Conservation (phyloP, 1,140 invertebrate species). For the Vollenhovia emeryi region DNA sequence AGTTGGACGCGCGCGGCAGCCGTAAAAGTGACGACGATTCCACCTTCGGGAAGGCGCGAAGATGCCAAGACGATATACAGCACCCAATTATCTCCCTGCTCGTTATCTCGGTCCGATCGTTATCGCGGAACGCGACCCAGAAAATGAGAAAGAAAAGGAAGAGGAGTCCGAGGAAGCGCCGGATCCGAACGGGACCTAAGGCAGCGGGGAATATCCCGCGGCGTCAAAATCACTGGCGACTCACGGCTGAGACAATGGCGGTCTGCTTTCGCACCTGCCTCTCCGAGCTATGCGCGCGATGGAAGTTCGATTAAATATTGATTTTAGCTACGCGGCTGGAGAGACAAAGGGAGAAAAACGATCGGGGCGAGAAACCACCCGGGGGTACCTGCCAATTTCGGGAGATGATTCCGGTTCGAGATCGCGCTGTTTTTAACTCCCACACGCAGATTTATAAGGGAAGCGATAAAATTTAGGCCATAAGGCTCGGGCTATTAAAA, state of each 20-base stretch:
- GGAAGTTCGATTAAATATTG: constrained; percentile 76
- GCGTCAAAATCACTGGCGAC: constrained; percentile 62
- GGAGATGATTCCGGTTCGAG: constrained; percentile 68
- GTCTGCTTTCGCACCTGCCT: constrained; percentile 76
- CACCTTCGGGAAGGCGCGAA: not conserved
- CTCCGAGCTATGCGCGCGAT: constrained; percentile 57
- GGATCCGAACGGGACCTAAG: not conserved
- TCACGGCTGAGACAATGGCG: constrained; percentile 63
- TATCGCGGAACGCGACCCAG: constrained; percentile 49
- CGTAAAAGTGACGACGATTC: constrained; percentile 35
- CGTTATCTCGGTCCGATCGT: constrained; percentile 66
- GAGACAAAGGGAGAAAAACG: constrained; percentile 42
- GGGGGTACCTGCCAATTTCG: constrained; percentile 74
- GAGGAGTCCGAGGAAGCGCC: constrained; percentile 7
- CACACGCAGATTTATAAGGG: not conserved
- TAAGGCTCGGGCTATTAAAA: not conserved
- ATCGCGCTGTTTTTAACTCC: constrained; percentile 54
- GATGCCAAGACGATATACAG: constrained; percentile 46
- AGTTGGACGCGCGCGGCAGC: not conserved
- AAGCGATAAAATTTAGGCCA: constrained; percentile 13
- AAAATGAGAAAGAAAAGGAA: constrained; percentile 16
- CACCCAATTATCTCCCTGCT: constrained; percentile 61
- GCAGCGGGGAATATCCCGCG: constrained; percentile 43
- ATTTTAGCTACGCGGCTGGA: constrained; percentile 65
- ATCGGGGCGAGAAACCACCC: not conserved